Evolutionary conservation across 1,140 invertebrate species (phyloP).

Genomic region (Medauroidea extradentata): DNA sequence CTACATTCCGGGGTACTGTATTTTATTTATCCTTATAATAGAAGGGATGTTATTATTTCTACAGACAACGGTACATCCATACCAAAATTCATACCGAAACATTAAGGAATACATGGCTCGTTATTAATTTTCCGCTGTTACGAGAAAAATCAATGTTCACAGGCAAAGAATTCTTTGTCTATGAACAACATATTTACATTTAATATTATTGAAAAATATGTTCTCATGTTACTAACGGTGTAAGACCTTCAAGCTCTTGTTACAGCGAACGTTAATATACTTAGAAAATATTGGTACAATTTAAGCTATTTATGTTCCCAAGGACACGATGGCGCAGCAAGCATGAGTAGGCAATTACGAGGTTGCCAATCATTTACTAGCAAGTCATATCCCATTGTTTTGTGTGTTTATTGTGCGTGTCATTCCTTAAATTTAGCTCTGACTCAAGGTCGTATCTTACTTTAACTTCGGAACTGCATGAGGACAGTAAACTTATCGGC

Average conservation of each 20-base stretch:
- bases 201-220: constrained; percentile 16
- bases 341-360: constrained; percentile 28
- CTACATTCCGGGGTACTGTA: too few species aligned
- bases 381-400: neutral
- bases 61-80: too few species aligned
- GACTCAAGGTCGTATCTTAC: constrained; percentile 10
- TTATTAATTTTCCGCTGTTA: too few species aligned
- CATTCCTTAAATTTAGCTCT: constrained; percentile 16
- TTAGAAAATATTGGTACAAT: constrained; percentile 24
- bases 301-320: constrained; percentile 26
- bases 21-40: too few species aligned
- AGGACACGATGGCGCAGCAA: constrained; percentile 33
- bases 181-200: too few species aligned
- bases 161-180: too few species aligned
- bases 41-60: too few species aligned
- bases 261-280: constrained; percentile 16
- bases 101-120: too few species aligned
- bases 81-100: too few species aligned
- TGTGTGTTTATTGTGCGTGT: constrained; percentile 9
- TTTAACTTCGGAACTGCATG: constrained; percentile 9
- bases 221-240: constrained; percentile 26
- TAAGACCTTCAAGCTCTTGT: constrained; percentile 26
- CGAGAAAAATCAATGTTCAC: too few species aligned
- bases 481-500: constrained; percentile 7
- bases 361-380: constrained; percentile 3